phyloP scores from a whole-genome alignment of 2,113 vertebrate genomes.

The Lethenteron camtschaticum region DNA sequence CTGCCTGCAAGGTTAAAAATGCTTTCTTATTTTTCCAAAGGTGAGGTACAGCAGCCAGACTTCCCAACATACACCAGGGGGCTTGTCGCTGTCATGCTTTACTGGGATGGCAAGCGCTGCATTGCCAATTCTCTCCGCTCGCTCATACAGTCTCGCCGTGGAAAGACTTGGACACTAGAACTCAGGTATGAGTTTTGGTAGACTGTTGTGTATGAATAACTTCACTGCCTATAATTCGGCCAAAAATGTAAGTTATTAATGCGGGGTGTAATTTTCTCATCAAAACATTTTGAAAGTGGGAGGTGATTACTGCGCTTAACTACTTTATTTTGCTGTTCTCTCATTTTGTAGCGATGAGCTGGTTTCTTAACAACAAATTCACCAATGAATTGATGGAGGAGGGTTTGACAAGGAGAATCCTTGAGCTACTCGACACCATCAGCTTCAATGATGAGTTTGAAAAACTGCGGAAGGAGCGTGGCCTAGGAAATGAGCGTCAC shows the following conservation, averaged over 20 bases:
- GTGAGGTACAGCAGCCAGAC: slow-evolving; percentile 4
- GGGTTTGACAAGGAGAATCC: background rate
- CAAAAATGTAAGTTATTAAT: no score
- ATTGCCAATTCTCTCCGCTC: slow-evolving; percentile 5
- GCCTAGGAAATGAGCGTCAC: slow-evolving; percentile 4
- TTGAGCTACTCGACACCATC: background rate
- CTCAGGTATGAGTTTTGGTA: background rate
- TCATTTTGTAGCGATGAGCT: background rate
- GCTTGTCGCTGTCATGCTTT: slow-evolving; percentile 5
- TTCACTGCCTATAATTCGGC: no score
- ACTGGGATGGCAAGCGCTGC: slow-evolving; percentile 1
- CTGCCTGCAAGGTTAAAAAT: no score
- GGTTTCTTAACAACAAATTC: background rate
- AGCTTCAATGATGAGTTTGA: slow-evolving; percentile 1
- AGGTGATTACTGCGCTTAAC: no score
- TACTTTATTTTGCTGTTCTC: background rate
- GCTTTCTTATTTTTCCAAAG: background rate
- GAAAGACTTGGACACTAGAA: background rate
- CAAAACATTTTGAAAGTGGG: no score
- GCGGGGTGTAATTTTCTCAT: no score
- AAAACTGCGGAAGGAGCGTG: background rate
- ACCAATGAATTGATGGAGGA: slow-evolving; percentile 3
- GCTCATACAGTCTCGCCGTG: background rate
- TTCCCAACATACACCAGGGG: background rate
- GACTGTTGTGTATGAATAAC: no score